A percentile compares a stretch with the other conserved stretches of the same genome.
These are phyloP conservation scores for Perccottus glenii DNA, from an alignment of 2,113 vertebrate species.

Conservation along the genomic window DNA sequence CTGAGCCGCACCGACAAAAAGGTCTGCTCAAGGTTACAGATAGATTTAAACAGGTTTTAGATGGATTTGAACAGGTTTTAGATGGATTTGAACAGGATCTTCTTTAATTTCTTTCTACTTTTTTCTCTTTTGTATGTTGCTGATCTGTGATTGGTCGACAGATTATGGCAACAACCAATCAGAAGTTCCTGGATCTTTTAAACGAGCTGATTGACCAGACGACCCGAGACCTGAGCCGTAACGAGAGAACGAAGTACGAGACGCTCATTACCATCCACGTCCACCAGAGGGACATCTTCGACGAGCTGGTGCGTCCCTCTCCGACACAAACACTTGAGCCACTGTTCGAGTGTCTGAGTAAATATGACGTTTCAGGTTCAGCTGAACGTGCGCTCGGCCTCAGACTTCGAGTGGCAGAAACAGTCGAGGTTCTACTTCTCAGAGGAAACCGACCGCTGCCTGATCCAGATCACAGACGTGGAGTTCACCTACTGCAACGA, in stretches of 20 bases:
- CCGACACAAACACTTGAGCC: neutral
- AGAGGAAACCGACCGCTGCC: slow-evolving; percentile 83
- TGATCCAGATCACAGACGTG: slow-evolving; percentile 90
- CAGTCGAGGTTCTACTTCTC: slow-evolving; percentile 91
- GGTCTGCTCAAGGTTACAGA: slow-evolving; percentile 33
- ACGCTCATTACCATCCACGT: slow-evolving; percentile 93
- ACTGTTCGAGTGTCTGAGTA: fast-evolving
- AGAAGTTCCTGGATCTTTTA: slow-evolving; percentile 88
- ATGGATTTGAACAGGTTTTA: no score
- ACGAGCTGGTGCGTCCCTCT: slow-evolving; percentile 83
- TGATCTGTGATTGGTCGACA: slow-evolving; percentile 16
- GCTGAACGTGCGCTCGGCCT: slow-evolving; percentile 82
- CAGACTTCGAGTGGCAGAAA: slow-evolving; percentile 93
- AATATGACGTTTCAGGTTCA: slow-evolving; percentile 76
- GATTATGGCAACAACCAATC: slow-evolving; percentile 87
- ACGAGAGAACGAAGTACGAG: slow-evolving; percentile 90
- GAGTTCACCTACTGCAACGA: slow-evolving; percentile 92
- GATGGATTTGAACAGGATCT: no score
- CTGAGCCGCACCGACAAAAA: slow-evolving; percentile 86
- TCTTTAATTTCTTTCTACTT: no score
- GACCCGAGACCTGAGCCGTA: slow-evolving; percentile 83
- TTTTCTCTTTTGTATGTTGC: no score
- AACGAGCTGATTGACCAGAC: slow-evolving; percentile 89
- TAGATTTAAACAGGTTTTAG: no score
- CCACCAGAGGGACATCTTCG: slow-evolving; percentile 92